Conservation (phyloP, 2,888 invertebrate genomes). For the Cantharis flavilabris region DNA sequence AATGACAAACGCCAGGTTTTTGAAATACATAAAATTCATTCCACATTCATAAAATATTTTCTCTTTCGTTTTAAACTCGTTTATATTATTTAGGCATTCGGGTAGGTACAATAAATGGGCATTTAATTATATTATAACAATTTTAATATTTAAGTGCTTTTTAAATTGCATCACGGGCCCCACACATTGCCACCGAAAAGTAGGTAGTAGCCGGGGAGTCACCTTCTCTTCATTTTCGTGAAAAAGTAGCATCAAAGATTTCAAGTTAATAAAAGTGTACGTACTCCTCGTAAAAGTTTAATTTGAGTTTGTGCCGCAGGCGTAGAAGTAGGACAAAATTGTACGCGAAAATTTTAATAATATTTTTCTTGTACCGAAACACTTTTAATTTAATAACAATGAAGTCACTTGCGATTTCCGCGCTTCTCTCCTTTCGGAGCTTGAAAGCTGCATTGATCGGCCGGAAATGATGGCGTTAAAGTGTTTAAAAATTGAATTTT, state of each 20-base stretch:
- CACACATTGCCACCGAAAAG: background rate
- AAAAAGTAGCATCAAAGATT: slow-evolving; percentile 9
- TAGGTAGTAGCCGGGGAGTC: background rate
- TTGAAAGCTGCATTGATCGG: background rate
- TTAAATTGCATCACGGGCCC: background rate
- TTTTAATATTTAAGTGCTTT: background rate
- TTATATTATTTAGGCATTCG: background rate
- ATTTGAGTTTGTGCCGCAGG: background rate
- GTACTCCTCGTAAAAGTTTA: background rate
- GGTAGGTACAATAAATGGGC: background rate
- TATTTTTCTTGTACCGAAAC: background rate
- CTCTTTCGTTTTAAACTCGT: background rate
- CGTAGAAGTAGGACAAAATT: background rate
- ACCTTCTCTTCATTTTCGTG: slow-evolving; percentile 2
- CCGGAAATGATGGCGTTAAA: background rate
- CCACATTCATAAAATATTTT: background rate
- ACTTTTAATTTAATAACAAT: background rate
- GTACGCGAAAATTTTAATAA: background rate
- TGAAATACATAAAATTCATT: background rate
- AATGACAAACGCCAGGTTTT: background rate
- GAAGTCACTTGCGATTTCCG: background rate
- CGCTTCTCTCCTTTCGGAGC: background rate
- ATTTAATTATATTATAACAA: background rate
- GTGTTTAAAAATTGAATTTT: background rate
- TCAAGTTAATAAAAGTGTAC: slow-evolving; percentile 7